A percentile compares a stretch with the other conserved stretches of the same genome.
Evolutionary conservation across 2,113 vertebrate species (phyloP).

Genomic region (Indicator maculatus): DNA sequence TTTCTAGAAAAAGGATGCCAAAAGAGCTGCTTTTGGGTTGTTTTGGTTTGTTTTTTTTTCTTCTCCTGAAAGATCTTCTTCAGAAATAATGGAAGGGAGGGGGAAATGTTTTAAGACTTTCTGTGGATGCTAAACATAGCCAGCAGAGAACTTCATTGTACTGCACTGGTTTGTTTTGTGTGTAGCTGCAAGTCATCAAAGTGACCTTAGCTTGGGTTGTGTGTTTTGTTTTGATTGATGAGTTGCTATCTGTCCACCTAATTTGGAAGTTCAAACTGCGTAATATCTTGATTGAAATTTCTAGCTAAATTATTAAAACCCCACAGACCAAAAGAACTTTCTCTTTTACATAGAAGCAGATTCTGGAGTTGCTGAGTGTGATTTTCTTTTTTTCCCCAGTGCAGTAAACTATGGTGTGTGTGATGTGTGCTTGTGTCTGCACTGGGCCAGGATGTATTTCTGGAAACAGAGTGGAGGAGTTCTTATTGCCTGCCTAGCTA

Average conservation of each 20-base stretch:
- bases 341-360: not conserved
- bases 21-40: not conserved
- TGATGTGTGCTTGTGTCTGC: not conserved
- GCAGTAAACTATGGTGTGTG: not conserved
- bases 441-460: not conserved
- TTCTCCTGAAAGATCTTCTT: not conserved
- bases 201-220: constrained; percentile 19
- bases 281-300: not conserved
- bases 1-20: constrained; percentile 8
- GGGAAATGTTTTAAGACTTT: not conserved
- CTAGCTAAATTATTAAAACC: not conserved
- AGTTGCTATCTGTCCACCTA: not conserved
- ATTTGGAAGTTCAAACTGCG: not conserved
- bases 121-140: not conserved
- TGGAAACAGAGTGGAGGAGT: not conserved
- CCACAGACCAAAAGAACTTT: not conserved
- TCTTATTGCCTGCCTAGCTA: not conserved
- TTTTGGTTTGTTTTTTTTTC: too few relatives aligned
- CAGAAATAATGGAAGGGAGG: not conserved
- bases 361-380: not conserved
- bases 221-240: not conserved
- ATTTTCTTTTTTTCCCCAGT: not conserved
- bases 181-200: constrained; percentile 39
- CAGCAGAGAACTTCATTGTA: constrained; percentile 29
- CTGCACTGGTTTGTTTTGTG: constrained; percentile 16